Base-by-base conservation (phyloP, 2,113 vertebrate genomes). In the Uria aalge region DNA sequence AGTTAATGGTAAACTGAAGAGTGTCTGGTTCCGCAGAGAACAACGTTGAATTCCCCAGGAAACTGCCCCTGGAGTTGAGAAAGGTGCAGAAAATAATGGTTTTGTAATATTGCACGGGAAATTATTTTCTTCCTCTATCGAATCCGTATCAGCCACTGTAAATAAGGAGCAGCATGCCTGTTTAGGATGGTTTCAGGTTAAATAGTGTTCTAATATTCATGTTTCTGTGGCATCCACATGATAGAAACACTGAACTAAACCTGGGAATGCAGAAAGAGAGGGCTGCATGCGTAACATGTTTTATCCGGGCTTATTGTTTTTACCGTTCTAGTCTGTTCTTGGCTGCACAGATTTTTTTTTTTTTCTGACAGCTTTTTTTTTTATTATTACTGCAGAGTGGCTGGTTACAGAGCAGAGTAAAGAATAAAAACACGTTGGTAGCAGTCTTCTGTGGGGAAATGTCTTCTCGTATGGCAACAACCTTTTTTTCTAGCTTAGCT, bases 321-420 rank as follows among this genome's bases (percentile, higher is more conserved):
- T 60, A 22, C 72, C 5, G 1, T 76, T 96, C 60, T 68, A 82
- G 18, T n/a, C 85, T 80, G 7, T 80, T 97, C 76, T 77, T 86
- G 78, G 45, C 77, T 45, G 52, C 88, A 36, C 41, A 0, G 71
- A 13, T 4, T 4, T 26, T n/a, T 11, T 20, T 60, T 48, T 38
- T 22, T 66, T 63, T 68, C 20, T 19, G 18, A 48, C 48, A 57
- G 84, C 1, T 32, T 27, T 67, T 30, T 36, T 41, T 26, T 15
- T 19, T 40, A 40, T 10, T 3, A 2, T 66, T 12, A 22, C 88
- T 90, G 91, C 64, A 17, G 68, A 48, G 57, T 3, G 17, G 41
- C 34, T 67, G 82, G 12, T 50, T 36, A 3, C 78, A 59, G 68
- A 57, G 91, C 72, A 83, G 43, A 43, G 60, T 40, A 11, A 47